Evolutionary conservation across 1,140 invertebrate species (phyloP).

Genomic region (Leptinotarsa texana): DNA sequence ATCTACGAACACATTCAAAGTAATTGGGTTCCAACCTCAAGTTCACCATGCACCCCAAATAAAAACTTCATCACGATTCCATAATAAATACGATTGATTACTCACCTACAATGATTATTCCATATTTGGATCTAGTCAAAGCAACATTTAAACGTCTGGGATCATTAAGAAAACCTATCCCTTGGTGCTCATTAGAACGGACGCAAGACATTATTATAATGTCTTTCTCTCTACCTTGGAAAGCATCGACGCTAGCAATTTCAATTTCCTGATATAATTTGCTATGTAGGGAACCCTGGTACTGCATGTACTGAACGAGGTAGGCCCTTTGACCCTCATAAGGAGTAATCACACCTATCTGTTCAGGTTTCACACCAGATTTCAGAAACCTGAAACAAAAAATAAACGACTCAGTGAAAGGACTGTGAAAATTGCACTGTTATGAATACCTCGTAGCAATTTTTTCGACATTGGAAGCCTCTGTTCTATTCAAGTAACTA

Average conservation of each 20-base stretch:
- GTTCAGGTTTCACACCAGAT: conserved; percentile 94
- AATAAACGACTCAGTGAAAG: too few species aligned
- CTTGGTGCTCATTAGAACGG: conserved; percentile 88
- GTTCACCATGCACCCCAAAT: too few species aligned
- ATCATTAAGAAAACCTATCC: conserved; percentile 95
- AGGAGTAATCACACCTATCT: conserved; percentile 99
- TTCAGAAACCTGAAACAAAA: conserved; percentile 73
- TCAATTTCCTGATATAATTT: conserved; percentile 99
- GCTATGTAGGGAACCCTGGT: conserved; percentile 94
- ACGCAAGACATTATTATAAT: conserved; percentile 99
- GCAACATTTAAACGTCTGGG: conserved; percentile 97
- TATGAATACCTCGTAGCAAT: conserved; percentile 72
- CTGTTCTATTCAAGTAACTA: conserved; percentile 97
- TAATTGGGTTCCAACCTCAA: too few species aligned
- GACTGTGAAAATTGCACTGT: not conserved
- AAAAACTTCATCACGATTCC: too few species aligned
- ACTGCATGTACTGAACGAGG: conserved; percentile 98
- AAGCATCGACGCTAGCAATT: conserved; percentile 99
- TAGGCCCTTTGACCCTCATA: conserved; percentile 99
- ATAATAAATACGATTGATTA: not conserved
- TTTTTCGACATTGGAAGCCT: conserved; percentile 98
- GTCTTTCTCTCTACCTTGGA: conserved; percentile 97
- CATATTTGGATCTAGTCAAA: conserved; percentile 95
- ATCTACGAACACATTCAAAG: too few species aligned
- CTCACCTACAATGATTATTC: conserved; percentile 87